Evolutionary conservation across 2,113 vertebrate species (phyloP).

Genomic region (Scopus umbretta): DNA sequence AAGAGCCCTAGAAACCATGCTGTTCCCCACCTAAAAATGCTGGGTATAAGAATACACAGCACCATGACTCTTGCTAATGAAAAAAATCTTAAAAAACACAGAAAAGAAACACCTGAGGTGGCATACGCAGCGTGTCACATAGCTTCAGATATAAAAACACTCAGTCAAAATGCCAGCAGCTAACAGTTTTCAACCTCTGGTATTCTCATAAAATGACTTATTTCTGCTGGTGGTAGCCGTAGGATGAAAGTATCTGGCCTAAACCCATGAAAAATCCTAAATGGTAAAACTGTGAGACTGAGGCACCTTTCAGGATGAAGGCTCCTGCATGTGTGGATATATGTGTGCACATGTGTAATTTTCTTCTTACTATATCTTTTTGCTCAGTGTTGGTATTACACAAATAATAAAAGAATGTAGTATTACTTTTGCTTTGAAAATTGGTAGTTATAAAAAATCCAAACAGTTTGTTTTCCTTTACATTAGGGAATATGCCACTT

Average conservation of each 20-base stretch:
- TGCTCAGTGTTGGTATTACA: neutral
- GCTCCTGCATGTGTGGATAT: neutral
- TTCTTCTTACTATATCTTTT: neutral
- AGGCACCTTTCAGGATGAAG: neutral
- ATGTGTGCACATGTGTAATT: neutral
- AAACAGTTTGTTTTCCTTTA: constrained; percentile 48
- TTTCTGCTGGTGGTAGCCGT: neutral
- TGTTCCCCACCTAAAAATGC: neutral
- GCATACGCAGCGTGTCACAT: rapidly evolving
- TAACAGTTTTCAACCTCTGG: neutral
- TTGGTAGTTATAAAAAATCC: constrained; percentile 33
- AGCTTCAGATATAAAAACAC: neutral
- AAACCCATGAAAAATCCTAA: neutral
- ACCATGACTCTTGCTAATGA: neutral
- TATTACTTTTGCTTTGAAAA: constrained; percentile 14
- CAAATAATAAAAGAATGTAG: neutral
- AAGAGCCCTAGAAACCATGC: neutral
- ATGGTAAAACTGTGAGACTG: neutral
- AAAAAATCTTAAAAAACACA: neutral
- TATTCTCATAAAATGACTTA: neutral
- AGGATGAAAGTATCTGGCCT: neutral
- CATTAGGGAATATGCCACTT: constrained; percentile 18
- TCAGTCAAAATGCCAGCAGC: neutral
- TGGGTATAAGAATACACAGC: neutral
- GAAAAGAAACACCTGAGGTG: neutral